Evolutionary conservation across 1,140 invertebrate genomes (phyloP), one percentile per base, ranked within the genome.

Genomic region (Magallana gigas): DNA sequence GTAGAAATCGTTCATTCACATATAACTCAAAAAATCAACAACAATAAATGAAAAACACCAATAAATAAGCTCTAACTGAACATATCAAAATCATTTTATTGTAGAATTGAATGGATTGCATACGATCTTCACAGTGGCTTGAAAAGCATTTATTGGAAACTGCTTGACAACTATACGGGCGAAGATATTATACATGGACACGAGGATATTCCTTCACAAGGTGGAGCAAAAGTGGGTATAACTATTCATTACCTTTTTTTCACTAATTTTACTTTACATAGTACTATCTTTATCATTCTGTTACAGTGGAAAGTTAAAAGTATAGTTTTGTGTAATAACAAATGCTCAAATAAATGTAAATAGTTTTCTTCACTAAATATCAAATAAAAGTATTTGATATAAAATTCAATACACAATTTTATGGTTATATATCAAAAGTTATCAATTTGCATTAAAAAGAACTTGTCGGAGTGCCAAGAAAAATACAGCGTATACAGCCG

Each of bases 101-200:
- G 84, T 80, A 91, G 91, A 16, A 90, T 91, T 48, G 91, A 91
- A 58, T 91, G 91, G 91, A 68, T 85, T 56, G 90, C 90, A 0
- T 91, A 87, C 83, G 91, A 91, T 82, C 57, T 84, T 23, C 88
- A 91, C 80, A 91, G 91, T 71, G 91, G 91, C 0, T 60, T 91
- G 57, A 48, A 89, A 12, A 90, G 80, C 64, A 84, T 91, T 4
- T 84, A 85, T 57, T 91, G 91, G 91, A 88, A 62, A 11, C 23
- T 91, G 14, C 84, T 88, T 36, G 91, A 91, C 64, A 89, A 90
- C 18, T 89, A 60, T 76, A 90, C 88, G 0, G 80, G 84, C 0
- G 29, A 18, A 0, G 84, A 89, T n/a, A 89, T 90, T 29, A 56
- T 89, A 8, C 91, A 91, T 85, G 91, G 91, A 0, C 87, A 88